Percentiles rank a stretch among this genome's conserved stretches.
Conservation (phyloP, 1,140 invertebrate genomes). For the Dendroctonus ponderosae region DNA sequence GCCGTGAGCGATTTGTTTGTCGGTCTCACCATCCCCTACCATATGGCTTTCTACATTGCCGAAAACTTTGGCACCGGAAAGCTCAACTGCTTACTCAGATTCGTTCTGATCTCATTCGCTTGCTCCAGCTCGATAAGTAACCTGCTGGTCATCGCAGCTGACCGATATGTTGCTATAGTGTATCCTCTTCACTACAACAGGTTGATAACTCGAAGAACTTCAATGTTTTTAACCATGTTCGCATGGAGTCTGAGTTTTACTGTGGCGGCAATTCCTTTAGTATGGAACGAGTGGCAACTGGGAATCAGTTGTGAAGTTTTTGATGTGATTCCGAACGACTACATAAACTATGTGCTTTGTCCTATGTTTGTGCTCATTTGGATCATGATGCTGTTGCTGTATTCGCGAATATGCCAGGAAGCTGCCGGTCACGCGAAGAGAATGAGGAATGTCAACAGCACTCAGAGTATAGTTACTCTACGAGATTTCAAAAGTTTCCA, state of each 20-base stretch:
- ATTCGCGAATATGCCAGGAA: slow-evolving; percentile 72
- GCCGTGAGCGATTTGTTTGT: slow-evolving; percentile 73
- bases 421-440: slow-evolving; percentile 65
- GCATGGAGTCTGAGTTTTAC: slow-evolving; percentile 64
- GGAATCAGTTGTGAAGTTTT: slow-evolving; percentile 41
- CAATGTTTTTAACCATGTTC: slow-evolving; percentile 58
- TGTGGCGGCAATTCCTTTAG: slow-evolving; percentile 64
- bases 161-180: slow-evolving; percentile 79
- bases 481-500: slow-evolving; percentile 70
- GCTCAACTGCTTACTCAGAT: slow-evolving; percentile 64
- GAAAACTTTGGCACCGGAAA: slow-evolving; percentile 57
- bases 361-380: slow-evolving; percentile 69
- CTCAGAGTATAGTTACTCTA: slow-evolving; percentile 31
- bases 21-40: slow-evolving; percentile 70
- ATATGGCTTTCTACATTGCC: slow-evolving; percentile 67
- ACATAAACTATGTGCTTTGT: slow-evolving; percentile 64
- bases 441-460: slow-evolving; percentile 52
- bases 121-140: slow-evolving; percentile 78
- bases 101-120: slow-evolving; percentile 68
- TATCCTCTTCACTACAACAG: slow-evolving; percentile 74
- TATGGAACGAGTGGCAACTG: slow-evolving; percentile 68
- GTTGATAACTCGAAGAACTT: slow-evolving; percentile 64
- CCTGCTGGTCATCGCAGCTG: slow-evolving; percentile 78
- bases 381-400: slow-evolving; percentile 69
- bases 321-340: slow-evolving; percentile 55